Percentiles rank a stretch among this genome's conserved stretches.
Evolutionary conservation across 2,113 vertebrate genomes (phyloP).

Genomic region (Etheostoma cragini): DNA sequence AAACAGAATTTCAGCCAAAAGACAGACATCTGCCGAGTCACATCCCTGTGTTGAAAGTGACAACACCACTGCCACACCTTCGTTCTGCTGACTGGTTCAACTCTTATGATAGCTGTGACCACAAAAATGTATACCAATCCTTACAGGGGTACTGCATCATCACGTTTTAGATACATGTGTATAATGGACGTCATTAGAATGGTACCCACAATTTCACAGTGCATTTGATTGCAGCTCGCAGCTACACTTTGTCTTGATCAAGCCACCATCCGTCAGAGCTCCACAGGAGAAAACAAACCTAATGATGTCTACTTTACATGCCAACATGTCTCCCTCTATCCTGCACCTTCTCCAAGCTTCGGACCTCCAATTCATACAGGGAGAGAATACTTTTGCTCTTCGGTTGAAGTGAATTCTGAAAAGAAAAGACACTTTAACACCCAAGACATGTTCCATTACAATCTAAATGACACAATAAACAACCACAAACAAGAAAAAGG

Average conservation of each 20-base stretch:
- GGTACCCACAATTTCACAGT: not conserved
- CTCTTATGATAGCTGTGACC: not conserved
- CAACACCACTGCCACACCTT: not conserved
- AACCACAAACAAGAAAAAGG: not conserved
- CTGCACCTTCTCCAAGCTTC: not conserved
- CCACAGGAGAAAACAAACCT: constrained; percentile 21
- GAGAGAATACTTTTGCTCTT: not conserved
- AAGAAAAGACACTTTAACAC: not conserved
- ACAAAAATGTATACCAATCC: not conserved
- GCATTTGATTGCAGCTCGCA: not conserved
- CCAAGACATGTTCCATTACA: not conserved
- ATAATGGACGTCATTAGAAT: not conserved
- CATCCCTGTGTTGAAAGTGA: constrained; percentile 11
- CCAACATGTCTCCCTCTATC: constrained; percentile 7
- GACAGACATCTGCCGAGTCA: constrained; percentile 38
- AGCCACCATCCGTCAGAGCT: constrained; percentile 18
- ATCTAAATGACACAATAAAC: not conserved
- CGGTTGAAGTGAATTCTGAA: not conserved
- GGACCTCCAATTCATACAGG: not conserved
- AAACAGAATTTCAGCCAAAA: constrained; percentile 43
- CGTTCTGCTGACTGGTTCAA: not conserved
- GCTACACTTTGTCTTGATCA: not conserved
- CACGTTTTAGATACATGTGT: not conserved
- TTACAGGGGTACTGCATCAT: not conserved
- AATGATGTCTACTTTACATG: constrained; percentile 18